Conservation (phyloP, 2,797 vertebrate genomes). For the Eulemur albifrons region DNA sequence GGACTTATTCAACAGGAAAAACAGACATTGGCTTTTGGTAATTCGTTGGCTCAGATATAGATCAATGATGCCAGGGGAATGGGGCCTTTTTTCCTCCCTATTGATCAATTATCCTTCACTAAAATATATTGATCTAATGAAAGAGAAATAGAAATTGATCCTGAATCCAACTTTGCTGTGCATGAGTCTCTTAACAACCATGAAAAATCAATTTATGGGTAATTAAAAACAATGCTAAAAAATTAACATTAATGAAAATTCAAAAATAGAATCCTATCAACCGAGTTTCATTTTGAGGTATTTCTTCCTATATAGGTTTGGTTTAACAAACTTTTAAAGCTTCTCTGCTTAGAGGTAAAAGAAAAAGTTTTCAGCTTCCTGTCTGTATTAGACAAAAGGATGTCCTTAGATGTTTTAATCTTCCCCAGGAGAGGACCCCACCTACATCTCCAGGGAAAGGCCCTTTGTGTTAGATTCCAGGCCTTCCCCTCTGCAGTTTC, state of each 20-base stretch:
- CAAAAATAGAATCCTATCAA: not conserved
- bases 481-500: not conserved
- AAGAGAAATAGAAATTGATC: conserved; percentile 57
- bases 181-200: not conserved
- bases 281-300: not conserved
- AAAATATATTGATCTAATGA: conserved; percentile 7
- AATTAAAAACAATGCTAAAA: conserved; percentile 42
- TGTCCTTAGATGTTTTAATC: not conserved
- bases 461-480: conserved; percentile 40
- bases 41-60: conserved; percentile 43
- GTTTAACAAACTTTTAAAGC: not conserved
- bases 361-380: conserved; percentile 37
- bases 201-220: conserved; percentile 17
- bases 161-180: not conserved
- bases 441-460: not conserved
- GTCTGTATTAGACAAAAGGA: not conserved
- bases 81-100: not conserved
- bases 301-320: not conserved
- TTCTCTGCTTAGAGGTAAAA: conserved; percentile 29
- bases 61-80: not conserved
- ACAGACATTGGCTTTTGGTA: not conserved
- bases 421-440: not conserved
- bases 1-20: conserved; percentile 42
- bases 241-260: not conserved
- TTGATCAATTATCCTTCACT: conserved; percentile 35